Evolutionary conservation across 2,113 vertebrate genomes (phyloP).

Genomic region (Hepsetus odoe): DNA sequence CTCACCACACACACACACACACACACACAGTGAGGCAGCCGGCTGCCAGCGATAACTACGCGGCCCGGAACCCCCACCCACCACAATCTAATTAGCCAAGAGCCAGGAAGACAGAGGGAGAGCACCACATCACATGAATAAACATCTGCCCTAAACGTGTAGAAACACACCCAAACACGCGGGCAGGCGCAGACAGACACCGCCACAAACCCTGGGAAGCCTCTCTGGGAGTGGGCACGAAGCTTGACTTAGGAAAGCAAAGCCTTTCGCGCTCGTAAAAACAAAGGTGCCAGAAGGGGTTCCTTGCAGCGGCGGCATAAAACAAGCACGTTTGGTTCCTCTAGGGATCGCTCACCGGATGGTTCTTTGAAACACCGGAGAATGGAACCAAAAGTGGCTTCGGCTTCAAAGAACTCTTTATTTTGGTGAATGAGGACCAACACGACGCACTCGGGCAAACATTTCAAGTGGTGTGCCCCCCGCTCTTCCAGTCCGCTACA

Average conservation of each 20-base stretch:
- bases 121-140: conserved; percentile 41
- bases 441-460: not conserved
- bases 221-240: not conserved
- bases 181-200: conserved; percentile 49
- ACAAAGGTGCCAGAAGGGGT: conserved; percentile 49
- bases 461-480: not conserved
- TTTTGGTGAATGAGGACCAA: not conserved
- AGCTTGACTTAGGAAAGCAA: conserved; percentile 7
- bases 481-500: conserved; percentile 5
- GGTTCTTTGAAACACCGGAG: too few species aligned
- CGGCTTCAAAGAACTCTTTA: not conserved
- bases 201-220: conserved; percentile 13
- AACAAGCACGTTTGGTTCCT: not conserved
- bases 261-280: conserved; percentile 58
- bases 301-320: not conserved
- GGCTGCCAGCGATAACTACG: not conserved
- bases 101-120: conserved; percentile 24
- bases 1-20: conserved; percentile 8
- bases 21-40: not conserved
- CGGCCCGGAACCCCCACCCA: conserved; percentile 33
- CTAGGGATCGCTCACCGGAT: too few species aligned
- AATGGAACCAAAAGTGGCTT: too few species aligned
- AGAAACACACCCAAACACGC: conserved; percentile 35
- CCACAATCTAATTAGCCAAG: conserved; percentile 35
- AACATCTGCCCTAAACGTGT: conserved; percentile 45